A percentile compares a stretch with the other conserved stretches of the same genome.
phyloP scores from a whole-genome alignment of 2,797 vertebrate species.

The Enteromius thamalakanensis region DNA sequence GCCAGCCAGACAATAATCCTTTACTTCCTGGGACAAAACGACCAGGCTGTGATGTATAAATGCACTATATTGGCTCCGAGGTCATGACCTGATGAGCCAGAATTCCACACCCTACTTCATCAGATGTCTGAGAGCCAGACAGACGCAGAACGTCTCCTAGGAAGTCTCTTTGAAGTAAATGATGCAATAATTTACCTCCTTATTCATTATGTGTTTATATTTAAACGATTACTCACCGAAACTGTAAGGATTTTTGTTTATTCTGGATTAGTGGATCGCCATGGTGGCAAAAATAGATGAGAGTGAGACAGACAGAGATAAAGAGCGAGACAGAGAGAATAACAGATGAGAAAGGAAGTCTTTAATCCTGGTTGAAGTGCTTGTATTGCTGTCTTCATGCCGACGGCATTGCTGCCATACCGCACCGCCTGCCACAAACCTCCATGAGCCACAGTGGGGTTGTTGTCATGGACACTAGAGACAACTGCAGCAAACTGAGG shows the following conservation, averaged over 20 bases:
- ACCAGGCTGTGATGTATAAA: slow-evolving; percentile 45
- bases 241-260: slow-evolving; percentile 21
- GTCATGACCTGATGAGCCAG: slow-evolving; percentile 48
- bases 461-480: slow-evolving; percentile 68
- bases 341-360: slow-evolving; percentile 55
- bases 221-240: background rate
- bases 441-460: slow-evolving; percentile 62
- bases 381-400: slow-evolving; percentile 54
- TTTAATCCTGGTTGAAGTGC: slow-evolving; percentile 61
- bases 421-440: slow-evolving; percentile 63
- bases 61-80: slow-evolving; percentile 36
- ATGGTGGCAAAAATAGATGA: slow-evolving; percentile 15
- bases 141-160: slow-evolving; percentile 16
- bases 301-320: slow-evolving; percentile 26
- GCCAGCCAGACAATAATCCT: slow-evolving; percentile 44
- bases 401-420: slow-evolving; percentile 64
- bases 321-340: slow-evolving; percentile 32
- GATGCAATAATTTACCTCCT: slow-evolving; percentile 27
- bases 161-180: slow-evolving; percentile 22
- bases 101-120: slow-evolving; percentile 30
- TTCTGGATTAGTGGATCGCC: slow-evolving; percentile 3
- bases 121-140: slow-evolving; percentile 20
- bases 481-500: slow-evolving; percentile 66
- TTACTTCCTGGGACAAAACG: slow-evolving; percentile 43
- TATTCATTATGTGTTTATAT: slow-evolving; percentile 32